A percentile compares a stretch with the other conserved stretches of the same genome.
Evolutionary conservation across 2,113 vertebrate genomes (phyloP).

Genomic region (Phasianus colchicus): DNA sequence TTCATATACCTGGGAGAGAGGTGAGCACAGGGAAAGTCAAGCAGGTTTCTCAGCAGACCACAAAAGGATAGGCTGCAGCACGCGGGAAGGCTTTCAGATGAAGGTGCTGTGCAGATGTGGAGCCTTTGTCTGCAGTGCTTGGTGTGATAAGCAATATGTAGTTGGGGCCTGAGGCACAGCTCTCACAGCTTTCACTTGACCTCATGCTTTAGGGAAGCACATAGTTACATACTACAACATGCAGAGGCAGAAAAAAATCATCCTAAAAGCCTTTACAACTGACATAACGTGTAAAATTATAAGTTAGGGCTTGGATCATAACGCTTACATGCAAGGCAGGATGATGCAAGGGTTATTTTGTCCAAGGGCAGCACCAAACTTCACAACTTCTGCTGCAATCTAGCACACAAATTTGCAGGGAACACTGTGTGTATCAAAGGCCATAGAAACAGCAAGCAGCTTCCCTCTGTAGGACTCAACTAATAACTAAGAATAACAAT

Average conservation of each 20-base stretch:
- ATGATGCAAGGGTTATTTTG: not conserved
- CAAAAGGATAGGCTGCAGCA: not conserved
- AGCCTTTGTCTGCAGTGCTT: accelerated
- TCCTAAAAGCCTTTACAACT: not conserved
- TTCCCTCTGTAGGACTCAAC: not conserved
- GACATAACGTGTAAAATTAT: not conserved
- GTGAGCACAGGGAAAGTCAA: not conserved
- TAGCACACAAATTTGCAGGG: accelerated
- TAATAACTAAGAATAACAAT: too few relatives aligned
- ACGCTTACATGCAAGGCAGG: too few relatives aligned
- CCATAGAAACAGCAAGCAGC: not conserved
- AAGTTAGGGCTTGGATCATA: not conserved
- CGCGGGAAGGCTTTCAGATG: not conserved
- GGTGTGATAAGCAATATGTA: not conserved
- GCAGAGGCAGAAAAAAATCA: too few relatives aligned
- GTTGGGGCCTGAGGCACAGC: not conserved
- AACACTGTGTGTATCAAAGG: not conserved
- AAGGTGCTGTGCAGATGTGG: too few relatives aligned
- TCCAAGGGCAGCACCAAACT: not conserved
- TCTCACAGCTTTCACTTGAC: too few relatives aligned
- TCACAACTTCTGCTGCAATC: accelerated
- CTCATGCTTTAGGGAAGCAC: accelerated
- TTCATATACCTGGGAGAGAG: constrained; percentile 87
- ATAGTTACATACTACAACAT: accelerated
- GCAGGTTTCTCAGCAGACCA: not conserved